These are phyloP conservation scores for Protonemura montana DNA, from an alignment of 2,888 invertebrate species.

Conservation along the genomic window DNA sequence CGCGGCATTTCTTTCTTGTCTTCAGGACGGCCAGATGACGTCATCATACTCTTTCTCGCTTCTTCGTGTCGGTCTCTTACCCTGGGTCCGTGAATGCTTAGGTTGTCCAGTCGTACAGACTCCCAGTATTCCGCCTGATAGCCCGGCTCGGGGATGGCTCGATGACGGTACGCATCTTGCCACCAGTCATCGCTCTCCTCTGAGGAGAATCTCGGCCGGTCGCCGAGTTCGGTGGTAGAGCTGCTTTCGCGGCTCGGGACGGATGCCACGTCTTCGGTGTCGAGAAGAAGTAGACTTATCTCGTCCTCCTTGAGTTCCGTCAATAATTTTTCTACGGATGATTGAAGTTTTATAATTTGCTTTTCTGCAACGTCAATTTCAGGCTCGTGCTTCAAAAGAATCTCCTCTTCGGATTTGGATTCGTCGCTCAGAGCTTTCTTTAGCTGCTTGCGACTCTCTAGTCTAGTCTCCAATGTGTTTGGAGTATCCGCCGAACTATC, in stretches of 20 bases:
- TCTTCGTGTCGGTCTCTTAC: background rate
- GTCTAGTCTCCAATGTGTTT: background rate
- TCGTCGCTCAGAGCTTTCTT: slow-evolving; percentile 12
- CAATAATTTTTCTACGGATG: slow-evolving; percentile 42
- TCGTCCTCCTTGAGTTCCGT: slow-evolving; percentile 45
- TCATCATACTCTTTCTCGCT: slow-evolving; percentile 4
- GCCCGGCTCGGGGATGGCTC: background rate
- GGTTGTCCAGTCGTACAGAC: slow-evolving; percentile 24
- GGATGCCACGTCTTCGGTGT: background rate
- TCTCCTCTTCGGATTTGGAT: background rate
- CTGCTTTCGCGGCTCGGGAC: slow-evolving; percentile 22
- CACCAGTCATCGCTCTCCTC: slow-evolving; percentile 40
- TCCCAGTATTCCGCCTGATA: slow-evolving; percentile 35
- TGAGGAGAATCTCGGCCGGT: slow-evolving; percentile 18
- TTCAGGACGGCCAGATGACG: background rate
- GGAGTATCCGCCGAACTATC: background rate
- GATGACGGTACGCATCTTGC: background rate
- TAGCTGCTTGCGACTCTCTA: background rate
- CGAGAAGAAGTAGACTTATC: slow-evolving; percentile 23
- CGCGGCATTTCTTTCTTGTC: background rate
- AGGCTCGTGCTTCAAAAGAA: too few relatives aligned
- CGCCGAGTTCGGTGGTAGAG: background rate
- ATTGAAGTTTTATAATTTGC: slow-evolving; percentile 41
- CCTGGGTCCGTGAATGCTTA: background rate
- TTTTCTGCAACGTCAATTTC: background rate